These are phyloP conservation scores for Acipenser ruthenus DNA, from an alignment of 2,797 vertebrate species.

Conservation along the genomic window DNA sequence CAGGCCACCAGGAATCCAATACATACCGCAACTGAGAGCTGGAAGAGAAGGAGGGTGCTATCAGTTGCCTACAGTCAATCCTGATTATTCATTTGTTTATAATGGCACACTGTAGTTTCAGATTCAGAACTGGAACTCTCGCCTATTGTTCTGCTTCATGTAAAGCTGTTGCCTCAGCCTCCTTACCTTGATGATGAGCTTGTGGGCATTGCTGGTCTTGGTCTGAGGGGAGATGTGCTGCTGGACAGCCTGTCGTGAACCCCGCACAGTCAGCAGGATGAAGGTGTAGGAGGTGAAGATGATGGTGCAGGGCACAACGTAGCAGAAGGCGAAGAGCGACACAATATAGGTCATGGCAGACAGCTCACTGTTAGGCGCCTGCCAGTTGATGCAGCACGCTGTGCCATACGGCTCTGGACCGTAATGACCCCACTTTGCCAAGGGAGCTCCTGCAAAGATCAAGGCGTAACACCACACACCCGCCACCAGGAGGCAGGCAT, in stretches of 20 bases:
- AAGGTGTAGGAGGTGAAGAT: slow-evolving; percentile 70
- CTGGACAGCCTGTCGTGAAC: slow-evolving; percentile 63
- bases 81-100: too few relatives aligned
- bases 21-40: slow-evolving; percentile 72
- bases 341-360: slow-evolving; percentile 69
- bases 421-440: slow-evolving; percentile 70
- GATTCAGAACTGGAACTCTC: too few relatives aligned
- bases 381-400: slow-evolving; percentile 78
- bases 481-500: slow-evolving; percentile 56
- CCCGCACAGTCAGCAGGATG: slow-evolving; percentile 62
- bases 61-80: too few relatives aligned
- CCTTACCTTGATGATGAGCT: slow-evolving; percentile 68
- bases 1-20: slow-evolving; percentile 72
- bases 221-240: slow-evolving; percentile 61
- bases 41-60: slow-evolving; percentile 4
- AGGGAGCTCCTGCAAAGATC: slow-evolving; percentile 65
- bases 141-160: too few relatives aligned
- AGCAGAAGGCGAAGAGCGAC: slow-evolving; percentile 76
- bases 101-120: too few relatives aligned
- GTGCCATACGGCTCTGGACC: slow-evolving; percentile 75
- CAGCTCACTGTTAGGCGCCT: slow-evolving; percentile 40
- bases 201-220: slow-evolving; percentile 54
- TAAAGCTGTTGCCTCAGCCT: background rate
- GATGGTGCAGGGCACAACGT: slow-evolving; percentile 67
- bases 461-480: slow-evolving; percentile 67